phyloP scores from a whole-genome alignment of 2,113 vertebrate genomes.

The Mormoops blainvillei region DNA sequence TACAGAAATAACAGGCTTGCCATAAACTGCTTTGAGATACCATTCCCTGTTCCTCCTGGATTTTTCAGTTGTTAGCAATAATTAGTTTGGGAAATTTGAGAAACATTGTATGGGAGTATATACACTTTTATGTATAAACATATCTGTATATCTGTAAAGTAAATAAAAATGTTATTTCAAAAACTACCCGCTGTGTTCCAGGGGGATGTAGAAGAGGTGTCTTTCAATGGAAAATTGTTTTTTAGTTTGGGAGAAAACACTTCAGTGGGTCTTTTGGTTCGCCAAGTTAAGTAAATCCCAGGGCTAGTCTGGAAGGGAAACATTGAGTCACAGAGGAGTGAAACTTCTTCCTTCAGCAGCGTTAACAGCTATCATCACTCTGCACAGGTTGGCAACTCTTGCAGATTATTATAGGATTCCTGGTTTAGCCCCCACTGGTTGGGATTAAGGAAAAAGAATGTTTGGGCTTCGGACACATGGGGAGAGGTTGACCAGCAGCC shows the following conservation, averaged over 20 bases:
- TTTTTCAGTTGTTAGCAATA: constrained; percentile 15
- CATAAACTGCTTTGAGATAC: background rate
- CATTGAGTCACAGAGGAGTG: background rate
- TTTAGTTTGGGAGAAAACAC: background rate
- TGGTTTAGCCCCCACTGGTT: background rate
- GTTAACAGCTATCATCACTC: background rate
- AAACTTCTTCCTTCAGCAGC: background rate
- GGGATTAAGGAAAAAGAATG: background rate
- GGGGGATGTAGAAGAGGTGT: background rate
- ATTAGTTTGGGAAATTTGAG: constrained; percentile 18
- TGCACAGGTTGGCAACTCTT: background rate
- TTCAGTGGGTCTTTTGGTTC: background rate
- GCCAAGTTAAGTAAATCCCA: background rate
- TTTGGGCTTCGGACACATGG: background rate
- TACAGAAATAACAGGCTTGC: background rate
- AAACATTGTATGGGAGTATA: background rate
- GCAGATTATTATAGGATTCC: background rate
- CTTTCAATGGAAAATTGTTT: background rate
- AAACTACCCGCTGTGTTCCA: background rate
- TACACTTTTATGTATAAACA: background rate
- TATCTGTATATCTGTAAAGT: background rate
- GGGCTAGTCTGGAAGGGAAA: background rate
- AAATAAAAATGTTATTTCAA: background rate
- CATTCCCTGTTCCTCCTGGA: background rate
- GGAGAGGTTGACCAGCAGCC: background rate